A percentile compares a stretch with the other conserved stretches of the same genome.
Conservation (phyloP, 1,140 invertebrate genomes). For the Streblospio benedicti region DNA sequence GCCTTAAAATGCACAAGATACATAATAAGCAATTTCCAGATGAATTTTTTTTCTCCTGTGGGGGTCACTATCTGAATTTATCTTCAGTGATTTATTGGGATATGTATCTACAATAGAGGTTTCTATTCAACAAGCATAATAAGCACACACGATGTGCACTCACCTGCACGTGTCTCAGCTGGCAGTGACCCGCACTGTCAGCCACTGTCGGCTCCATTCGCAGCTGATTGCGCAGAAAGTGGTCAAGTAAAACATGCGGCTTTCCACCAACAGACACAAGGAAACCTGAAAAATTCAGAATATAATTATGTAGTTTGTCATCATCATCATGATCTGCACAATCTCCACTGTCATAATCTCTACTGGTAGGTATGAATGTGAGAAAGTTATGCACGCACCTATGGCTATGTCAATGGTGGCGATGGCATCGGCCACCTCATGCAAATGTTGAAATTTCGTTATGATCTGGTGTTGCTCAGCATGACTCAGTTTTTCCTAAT, state of each 20-base stretch:
- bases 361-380: too few relatives aligned
- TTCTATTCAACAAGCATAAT: neutral
- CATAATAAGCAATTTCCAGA: slow-evolving; percentile 23
- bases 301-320: neutral
- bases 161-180: neutral
- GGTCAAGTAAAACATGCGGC: slow-evolving; percentile 12
- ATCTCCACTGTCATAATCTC: neutral
- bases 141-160: neutral
- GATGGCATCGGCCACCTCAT: slow-evolving; percentile 26
- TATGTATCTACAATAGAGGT: neutral
- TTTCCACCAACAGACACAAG: slow-evolving; percentile 26
- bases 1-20: slow-evolving; percentile 25
- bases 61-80: neutral
- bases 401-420: slow-evolving; percentile 30
- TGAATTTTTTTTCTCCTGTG: neutral
- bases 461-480: slow-evolving; percentile 23
- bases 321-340: neutral
- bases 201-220: slow-evolving; percentile 24
- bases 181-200: neutral
- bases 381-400: too few relatives aligned
- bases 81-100: neutral
- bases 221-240: slow-evolving; percentile 28
- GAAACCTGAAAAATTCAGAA: slow-evolving; percentile 16
- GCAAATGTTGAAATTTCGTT: slow-evolving; percentile 24
- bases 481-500: slow-evolving; percentile 24